phyloP scores from a whole-genome alignment of 2,888 invertebrate species.

The Belgica antarctica region DNA sequence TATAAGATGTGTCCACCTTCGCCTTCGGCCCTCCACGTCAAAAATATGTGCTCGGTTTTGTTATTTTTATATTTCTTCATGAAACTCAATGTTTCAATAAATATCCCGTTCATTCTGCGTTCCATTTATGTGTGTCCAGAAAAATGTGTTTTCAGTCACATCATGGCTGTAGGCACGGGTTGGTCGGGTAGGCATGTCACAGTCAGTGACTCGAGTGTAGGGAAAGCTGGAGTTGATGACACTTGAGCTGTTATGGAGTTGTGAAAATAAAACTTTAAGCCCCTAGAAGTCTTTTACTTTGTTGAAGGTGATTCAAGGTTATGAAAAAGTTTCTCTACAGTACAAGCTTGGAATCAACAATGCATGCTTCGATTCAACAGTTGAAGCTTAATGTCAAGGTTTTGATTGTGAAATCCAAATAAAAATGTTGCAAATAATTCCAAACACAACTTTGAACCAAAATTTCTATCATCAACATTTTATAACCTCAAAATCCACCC shows the following conservation, averaged over 20 bases:
- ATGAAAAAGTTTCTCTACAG: too few relatives aligned
- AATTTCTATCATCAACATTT: slow-evolving; percentile 24
- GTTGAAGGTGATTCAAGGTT: too few relatives aligned
- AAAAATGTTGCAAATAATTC: neutral
- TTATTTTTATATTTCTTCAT: neutral
- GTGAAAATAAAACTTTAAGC: too few relatives aligned
- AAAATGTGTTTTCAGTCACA: neutral
- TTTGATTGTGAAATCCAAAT: too few relatives aligned
- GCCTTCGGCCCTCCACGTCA: slow-evolving; percentile 30
- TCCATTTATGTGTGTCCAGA: neutral
- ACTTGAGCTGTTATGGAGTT: too few relatives aligned
- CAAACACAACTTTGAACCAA: slow-evolving; percentile 15
- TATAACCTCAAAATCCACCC: neutral
- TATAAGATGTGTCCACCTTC: slow-evolving; percentile 19
- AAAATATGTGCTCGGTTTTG: slow-evolving; percentile 5
- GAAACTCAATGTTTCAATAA: slow-evolving; percentile 28
- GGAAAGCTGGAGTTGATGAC: too few relatives aligned
- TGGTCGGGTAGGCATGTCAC: too few relatives aligned
- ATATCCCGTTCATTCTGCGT: neutral
- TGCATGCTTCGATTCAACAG: too few relatives aligned
- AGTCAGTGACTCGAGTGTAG: too few relatives aligned
- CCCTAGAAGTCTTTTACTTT: too few relatives aligned
- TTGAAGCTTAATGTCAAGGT: too few relatives aligned
- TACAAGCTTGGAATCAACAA: too few relatives aligned
- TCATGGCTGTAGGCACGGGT: neutral